Evolutionary conservation across 2,113 vertebrate genomes (phyloP), one percentile per base, ranked within the genome.

Genomic region (Notothenia rossii): DNA sequence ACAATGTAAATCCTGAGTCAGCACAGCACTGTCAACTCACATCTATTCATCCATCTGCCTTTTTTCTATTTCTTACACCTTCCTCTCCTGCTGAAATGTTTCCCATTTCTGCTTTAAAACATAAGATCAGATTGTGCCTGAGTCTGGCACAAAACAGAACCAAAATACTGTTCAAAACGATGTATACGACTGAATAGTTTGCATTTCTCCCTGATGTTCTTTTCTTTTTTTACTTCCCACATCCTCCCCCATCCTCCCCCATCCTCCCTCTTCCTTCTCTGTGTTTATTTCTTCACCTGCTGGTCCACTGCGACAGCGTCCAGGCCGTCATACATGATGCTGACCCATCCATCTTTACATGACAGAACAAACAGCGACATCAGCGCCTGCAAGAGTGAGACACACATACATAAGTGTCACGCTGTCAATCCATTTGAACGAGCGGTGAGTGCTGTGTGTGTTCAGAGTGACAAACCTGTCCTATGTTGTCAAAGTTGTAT

Each of bases 401-500:
- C 13, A 45, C 25, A 50, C 14, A 56, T 45, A 67, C 69, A 65
- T 72, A 49, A 86, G 53, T 18, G 20, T 3, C 48, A 25, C n/a
- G 56, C 71, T 51, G 49, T 62, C 70, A 65, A 18, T 85, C 73
- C 43, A 15, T 6, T 45, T 22, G 48, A 45, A 33, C 78, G 43
- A 46, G 61, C 49, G 48, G 33, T 46, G 5, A 53, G 33, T 45
- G 36, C n/a, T 20, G 43, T 46, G 51, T 29, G 59, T 46, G 53
- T 18, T 46, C 22, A 25, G 1, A 10, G 51, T 49, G 49, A 79
- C 95, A 82, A 92, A 99, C 98, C 98, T 99, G 98, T 48, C 98
- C 98, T 71, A 99, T 86, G 77, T 99, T 99, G 94, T 99, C 98
- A 1, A 99, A 99, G 93, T 99, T 99, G 93, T 99, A 99, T 79